Evolutionary conservation across 1,140 invertebrate genomes (phyloP).

Genomic region (Agrilus planipennis): DNA sequence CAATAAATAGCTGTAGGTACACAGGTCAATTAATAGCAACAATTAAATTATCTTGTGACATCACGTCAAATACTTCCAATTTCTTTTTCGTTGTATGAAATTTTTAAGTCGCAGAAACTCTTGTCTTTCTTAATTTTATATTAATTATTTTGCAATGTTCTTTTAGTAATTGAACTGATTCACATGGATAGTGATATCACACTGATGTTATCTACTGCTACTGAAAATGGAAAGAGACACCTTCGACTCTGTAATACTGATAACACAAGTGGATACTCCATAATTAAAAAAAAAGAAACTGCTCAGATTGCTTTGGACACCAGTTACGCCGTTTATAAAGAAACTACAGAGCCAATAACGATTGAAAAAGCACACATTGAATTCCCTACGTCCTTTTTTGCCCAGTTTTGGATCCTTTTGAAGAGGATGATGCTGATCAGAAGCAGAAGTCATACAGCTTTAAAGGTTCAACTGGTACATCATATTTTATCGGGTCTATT

Average conservation of each 20-base stretch:
- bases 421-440: constrained; percentile 42
- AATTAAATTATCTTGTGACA: no score
- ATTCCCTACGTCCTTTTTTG: constrained; percentile 37
- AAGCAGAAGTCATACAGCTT: constrained; percentile 38
- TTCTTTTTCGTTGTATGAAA: no score
- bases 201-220: constrained; percentile 12
- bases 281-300: constrained; percentile 17
- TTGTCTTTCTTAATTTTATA: no score
- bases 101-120: no score
- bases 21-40: no score
- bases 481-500: constrained; percentile 41
- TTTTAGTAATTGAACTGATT: constrained; percentile 36
- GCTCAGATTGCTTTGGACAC: constrained; percentile 3
- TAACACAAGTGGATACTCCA: constrained; percentile 4
- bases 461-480: constrained; percentile 43
- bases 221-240: constrained; percentile 18
- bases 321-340: constrained; percentile 16
- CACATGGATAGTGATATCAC: constrained; percentile 31
- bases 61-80: no score
- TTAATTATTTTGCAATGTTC: not conserved
- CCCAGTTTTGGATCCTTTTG: constrained; percentile 40
- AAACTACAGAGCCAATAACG: constrained; percentile 15
- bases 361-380: constrained; percentile 15
- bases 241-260: not conserved
- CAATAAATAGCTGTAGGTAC: no score